Evolutionary conservation across 2,797 vertebrate species (phyloP), one percentile per base, ranked within the genome.

Genomic region (Anas acuta): DNA sequence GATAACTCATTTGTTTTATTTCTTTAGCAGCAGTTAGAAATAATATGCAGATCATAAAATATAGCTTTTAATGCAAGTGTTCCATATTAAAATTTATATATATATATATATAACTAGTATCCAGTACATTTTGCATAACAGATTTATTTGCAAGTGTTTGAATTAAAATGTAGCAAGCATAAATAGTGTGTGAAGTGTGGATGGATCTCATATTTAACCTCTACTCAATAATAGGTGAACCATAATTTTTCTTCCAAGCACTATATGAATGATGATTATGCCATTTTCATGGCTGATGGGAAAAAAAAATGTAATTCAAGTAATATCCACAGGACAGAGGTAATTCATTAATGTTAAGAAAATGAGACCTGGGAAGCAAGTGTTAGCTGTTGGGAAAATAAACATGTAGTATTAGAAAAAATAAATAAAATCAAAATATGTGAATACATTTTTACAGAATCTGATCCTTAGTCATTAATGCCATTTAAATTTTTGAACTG

Each of bases 11-110:
- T 87, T 81, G 54, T 88, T 77, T 71, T 82, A 66, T 15, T 84
- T 88, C 60, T 87, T 82, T 78, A 78, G 56, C 47, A 91, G 78
- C 51, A 83, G 23, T 73, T 51, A 81, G 86, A 77, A 85, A 89
- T 93, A 87, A 69, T 75, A 57, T 16, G 87, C 28, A 70, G 65
- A 49, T 76, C 33, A 15, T 54, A 60, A 88, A 88, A 26, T 65
- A 83, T 41, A 88, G 76, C n/a, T 33, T 71, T 61, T 62, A 61
- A 45, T 56, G 33, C 47, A 84, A 84, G 7, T 47, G 17, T 80
- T 89, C 39, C 35, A 17, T 61, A 28, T 89, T 66, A 67, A 86
- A 87, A 45, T 45, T 45, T 45, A 45, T 81, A 85, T 14, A 51
- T 14, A 49, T 14, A 49, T 49, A 45, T 51, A 17, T 49, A 66